Base-by-base conservation (phyloP, 2,797 vertebrate species). In the Lutjanus argentimaculatus region DNA sequence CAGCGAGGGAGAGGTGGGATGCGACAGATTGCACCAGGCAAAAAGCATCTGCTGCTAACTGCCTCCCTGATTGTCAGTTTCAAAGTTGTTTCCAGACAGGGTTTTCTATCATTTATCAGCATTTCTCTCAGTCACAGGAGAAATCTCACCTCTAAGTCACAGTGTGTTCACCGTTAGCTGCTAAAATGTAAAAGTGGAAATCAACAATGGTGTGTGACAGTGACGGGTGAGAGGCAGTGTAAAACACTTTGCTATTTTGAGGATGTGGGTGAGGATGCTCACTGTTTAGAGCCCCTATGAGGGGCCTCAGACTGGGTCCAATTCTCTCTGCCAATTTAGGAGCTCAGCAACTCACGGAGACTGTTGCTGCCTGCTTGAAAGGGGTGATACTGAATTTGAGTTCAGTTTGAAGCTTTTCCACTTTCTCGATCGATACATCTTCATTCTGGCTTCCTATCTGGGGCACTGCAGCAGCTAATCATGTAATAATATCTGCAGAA, bases 191-290 rank as follows among this genome's bases (percentile, higher is more conserved):
- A 75, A 75, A 82, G 67, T 53, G 77, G 30, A 61, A 78, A 70
- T 75, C 13, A 53, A 67, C 71, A 75, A 25, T 49, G 71, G 53
- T 40, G 70, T 40, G 70, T 51, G 75, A 77, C 64, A 45, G 67
- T 52, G 71, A 67, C 10, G 45, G 72, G 69, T 67, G 75, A 77
- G 77, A 75, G 65, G 71, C 57, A 62, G 63, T 49, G 57, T 78
- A 91, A 86, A 88, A 82, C 67, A 15, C 22, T 1, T 73, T 45
- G 65, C 80, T 88, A 87, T 88, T 89, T 80, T 82, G 56, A 90
- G 82, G 68, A 76, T 17, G 67, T 16, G 17, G 43, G 62, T 56
- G 73, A 80, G 63, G 80, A 83, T 62, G 71, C 68, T 53, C 51
- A 14, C 11, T 0, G 13, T 22, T 83, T 14, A 73, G 25, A 72